Evolutionary conservation across 2,888 invertebrate genomes (phyloP).

Genomic region (Euplagia quadripunctaria): DNA sequence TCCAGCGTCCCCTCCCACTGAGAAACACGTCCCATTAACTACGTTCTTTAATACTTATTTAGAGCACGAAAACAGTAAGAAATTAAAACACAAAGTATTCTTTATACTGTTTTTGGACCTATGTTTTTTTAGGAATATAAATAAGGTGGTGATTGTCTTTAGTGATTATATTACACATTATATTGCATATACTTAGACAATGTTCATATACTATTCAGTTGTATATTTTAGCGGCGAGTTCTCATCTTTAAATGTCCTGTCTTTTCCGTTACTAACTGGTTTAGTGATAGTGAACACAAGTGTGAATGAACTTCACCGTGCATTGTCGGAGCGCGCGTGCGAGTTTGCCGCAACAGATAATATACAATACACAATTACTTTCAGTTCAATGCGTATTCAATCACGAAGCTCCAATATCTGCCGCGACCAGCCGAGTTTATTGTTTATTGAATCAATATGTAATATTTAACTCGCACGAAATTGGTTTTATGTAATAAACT

Average conservation of each 20-base stretch:
- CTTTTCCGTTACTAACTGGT: background rate
- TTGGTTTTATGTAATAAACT: background rate
- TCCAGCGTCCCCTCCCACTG: background rate
- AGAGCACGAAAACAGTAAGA: background rate
- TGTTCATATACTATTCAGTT: no score
- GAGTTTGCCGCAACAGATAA: background rate
- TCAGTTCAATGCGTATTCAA: slow-evolving; percentile 4
- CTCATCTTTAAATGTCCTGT: no score
- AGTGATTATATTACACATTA: no score
- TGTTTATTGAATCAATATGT: background rate
- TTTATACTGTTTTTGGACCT: background rate
- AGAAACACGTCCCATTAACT: background rate
- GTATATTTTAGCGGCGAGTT: no score
- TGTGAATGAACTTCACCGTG: background rate
- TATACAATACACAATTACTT: background rate
- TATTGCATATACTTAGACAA: no score
- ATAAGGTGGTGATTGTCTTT: background rate
- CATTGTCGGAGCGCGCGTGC: background rate
- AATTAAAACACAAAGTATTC: background rate
- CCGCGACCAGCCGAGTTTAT: background rate
- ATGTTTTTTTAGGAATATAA: background rate
- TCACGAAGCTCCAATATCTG: slow-evolving; percentile 7
- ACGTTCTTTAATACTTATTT: background rate
- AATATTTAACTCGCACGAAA: background rate
- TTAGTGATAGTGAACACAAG: background rate